phyloP scores from a whole-genome alignment of 2,113 vertebrate species.

The Polypterus senegalus region DNA sequence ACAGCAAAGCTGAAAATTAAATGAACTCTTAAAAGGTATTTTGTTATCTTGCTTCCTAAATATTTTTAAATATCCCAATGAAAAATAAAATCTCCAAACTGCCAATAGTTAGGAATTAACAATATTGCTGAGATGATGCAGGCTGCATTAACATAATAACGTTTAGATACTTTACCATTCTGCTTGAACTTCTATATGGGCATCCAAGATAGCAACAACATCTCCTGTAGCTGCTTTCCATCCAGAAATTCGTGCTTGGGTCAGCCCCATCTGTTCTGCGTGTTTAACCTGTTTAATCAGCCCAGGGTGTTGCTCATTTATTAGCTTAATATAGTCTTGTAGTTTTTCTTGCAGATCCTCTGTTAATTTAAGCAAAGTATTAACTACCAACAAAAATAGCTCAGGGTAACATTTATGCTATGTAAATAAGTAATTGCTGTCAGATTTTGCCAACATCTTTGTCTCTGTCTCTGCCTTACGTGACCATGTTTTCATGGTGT shows the following conservation, averaged over 20 bases:
- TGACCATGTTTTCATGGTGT: no score
- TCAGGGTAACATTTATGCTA: neutral
- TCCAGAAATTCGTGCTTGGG: slow-evolving; percentile 47
- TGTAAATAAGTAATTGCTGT: neutral
- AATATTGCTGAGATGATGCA: no score
- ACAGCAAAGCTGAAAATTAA: no score
- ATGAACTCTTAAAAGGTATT: no score
- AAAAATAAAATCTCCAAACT: no score
- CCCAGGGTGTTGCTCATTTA: slow-evolving; percentile 28
- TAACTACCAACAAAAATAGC: neutral
- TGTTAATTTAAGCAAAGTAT: slow-evolving; percentile 13
- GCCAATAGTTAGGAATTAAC: no score
- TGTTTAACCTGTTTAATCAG: slow-evolving; percentile 42
- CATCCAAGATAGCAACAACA: slow-evolving; percentile 59
- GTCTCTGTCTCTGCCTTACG: no score
- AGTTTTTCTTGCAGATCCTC: slow-evolving; percentile 37
- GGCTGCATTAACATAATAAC: no score
- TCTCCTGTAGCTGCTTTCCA: slow-evolving; percentile 45
- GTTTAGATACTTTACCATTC: slow-evolving; percentile 33
- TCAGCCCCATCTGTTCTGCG: slow-evolving; percentile 43
- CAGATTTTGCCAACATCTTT: no score
- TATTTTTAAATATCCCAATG: no score
- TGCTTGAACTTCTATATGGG: slow-evolving; percentile 55
- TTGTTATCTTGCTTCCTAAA: no score
- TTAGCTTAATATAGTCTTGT: slow-evolving; percentile 27